phyloP scores from a whole-genome alignment of 1,140 invertebrate species.

The Drosophila burlai region DNA sequence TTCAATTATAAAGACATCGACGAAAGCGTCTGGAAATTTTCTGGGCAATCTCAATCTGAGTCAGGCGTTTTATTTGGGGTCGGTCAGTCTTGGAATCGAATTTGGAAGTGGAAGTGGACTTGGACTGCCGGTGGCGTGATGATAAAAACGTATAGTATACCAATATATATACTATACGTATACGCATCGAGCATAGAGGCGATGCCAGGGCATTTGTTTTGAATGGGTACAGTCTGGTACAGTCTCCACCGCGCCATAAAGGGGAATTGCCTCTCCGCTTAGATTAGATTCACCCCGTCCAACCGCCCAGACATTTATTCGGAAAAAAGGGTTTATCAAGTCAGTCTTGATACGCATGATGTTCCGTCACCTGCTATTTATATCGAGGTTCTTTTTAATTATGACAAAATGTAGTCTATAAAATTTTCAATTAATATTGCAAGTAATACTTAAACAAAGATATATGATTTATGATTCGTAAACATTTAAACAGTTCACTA shows the following conservation, averaged over 20 bases:
- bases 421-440: no score
- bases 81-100: conserved; percentile 27
- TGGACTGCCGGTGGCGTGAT: conserved; percentile 69
- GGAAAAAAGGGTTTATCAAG: conserved; percentile 15
- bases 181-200: conserved; percentile 20
- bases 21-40: conserved; percentile 55
- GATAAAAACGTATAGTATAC: conserved; percentile 46
- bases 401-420: background rate
- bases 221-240: conserved; percentile 16
- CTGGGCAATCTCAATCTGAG: conserved; percentile 43
- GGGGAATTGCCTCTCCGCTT: conserved; percentile 1
- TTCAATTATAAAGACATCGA: background rate
- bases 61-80: conserved; percentile 48
- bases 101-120: conserved; percentile 40
- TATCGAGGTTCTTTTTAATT: background rate
- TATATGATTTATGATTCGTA: background rate
- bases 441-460: background rate
- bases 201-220: conserved; percentile 24
- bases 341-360: background rate
- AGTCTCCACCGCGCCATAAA: conserved; percentile 12
- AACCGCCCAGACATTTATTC: conserved; percentile 9
- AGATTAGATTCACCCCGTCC: conserved; percentile 28
- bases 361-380: conserved; percentile 14
- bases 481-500: background rate
- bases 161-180: conserved; percentile 12